Conservation (phyloP, 1,140 invertebrate genomes). For the Drosophila jambulina region DNA sequence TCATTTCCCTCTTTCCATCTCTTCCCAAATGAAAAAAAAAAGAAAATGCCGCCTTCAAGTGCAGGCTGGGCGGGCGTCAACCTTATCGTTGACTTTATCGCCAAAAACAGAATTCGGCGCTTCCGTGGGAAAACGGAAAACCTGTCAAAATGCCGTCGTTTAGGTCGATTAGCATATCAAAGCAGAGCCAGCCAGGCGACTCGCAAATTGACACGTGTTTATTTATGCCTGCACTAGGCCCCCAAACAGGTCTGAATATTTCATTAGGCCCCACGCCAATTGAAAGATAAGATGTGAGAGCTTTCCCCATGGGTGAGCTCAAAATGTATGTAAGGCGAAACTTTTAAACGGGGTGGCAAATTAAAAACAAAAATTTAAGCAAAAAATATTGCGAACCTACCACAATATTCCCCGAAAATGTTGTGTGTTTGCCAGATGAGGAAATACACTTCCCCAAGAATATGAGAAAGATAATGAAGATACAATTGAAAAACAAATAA, state of each 20-base stretch:
- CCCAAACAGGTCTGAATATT: slow-evolving; percentile 67
- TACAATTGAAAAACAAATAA: no score
- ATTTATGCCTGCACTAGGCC: slow-evolving; percentile 56
- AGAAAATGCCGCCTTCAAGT: slow-evolving; percentile 15
- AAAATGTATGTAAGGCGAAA: neutral
- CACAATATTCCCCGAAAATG: slow-evolving; percentile 8
- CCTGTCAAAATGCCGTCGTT: slow-evolving; percentile 79
- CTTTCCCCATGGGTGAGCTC: slow-evolving; percentile 23
- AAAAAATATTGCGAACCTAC: slow-evolving; percentile 10
- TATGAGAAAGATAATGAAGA: neutral
- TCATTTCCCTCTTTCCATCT: slow-evolving; percentile 6
- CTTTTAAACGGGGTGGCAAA: slow-evolving; percentile 15
- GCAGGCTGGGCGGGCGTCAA: slow-evolving; percentile 20
- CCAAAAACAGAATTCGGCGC: slow-evolving; percentile 31
- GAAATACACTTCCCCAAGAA: neutral
- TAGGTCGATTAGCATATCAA: slow-evolving; percentile 81
- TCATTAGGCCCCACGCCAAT: slow-evolving; percentile 67
- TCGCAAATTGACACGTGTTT: slow-evolving; percentile 77
- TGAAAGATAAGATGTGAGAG: slow-evolving; percentile 64
- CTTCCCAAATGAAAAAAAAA: neutral
- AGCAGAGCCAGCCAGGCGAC: slow-evolving; percentile 63
- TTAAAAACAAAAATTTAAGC: slow-evolving; percentile 10
- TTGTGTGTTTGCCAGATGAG: neutral
- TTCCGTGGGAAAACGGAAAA: slow-evolving; percentile 79
- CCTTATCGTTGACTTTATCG: slow-evolving; percentile 50